Conservation (phyloP, 92 coral and sea anemone species). For the Pocillopora meandrina region DNA sequence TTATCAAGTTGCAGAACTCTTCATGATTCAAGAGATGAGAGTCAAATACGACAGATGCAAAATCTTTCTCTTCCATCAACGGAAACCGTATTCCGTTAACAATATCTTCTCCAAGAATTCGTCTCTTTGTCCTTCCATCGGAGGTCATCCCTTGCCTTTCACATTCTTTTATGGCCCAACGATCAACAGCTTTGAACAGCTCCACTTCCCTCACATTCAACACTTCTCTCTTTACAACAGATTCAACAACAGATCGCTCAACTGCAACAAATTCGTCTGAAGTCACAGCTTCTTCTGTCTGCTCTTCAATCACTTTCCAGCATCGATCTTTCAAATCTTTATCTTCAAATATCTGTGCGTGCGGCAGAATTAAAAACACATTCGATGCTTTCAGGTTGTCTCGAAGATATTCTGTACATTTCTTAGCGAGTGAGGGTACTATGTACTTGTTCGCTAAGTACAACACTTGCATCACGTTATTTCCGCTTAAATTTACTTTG, state of each 20-base stretch:
- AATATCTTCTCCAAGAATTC: neutral
- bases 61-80: neutral
- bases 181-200: neutral
- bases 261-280: slow-evolving; percentile 36
- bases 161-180: neutral
- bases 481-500: neutral
- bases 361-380: neutral
- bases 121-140: neutral
- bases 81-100: neutral
- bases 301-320: slow-evolving; percentile 54
- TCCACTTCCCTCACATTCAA: neutral
- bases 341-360: slow-evolving; percentile 29
- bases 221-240: neutral
- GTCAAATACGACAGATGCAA: neutral
- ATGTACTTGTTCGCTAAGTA: slow-evolving; percentile 7
- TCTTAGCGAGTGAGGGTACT: neutral
- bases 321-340: slow-evolving; percentile 36
- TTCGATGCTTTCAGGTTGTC: slow-evolving; percentile 1
- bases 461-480: neutral
- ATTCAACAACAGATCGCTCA: slow-evolving; percentile 6
- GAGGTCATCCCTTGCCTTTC: neutral
- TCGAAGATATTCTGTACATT: neutral
- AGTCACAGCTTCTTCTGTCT: slow-evolving; percentile 51
- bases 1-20: slow-evolving; percentile 1
- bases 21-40: neutral